Conservation (phyloP, 2,113 vertebrate species). For the Procavia capensis region DNA sequence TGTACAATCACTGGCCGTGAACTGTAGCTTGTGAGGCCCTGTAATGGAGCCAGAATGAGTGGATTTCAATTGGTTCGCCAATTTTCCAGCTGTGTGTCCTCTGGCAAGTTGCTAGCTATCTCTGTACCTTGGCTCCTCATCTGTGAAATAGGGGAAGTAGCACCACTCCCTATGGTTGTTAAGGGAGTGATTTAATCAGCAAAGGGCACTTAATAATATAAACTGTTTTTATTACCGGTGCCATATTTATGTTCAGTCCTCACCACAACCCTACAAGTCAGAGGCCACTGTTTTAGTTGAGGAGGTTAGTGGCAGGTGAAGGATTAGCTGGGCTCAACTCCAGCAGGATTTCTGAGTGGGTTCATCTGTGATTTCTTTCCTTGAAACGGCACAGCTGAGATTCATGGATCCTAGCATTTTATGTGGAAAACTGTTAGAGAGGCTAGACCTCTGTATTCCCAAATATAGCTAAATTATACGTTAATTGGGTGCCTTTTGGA, state of each 20-base stretch:
- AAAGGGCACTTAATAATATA: conserved; percentile 15
- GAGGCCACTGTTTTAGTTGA: neutral
- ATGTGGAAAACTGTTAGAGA: neutral
- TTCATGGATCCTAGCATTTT: neutral
- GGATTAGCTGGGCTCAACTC: neutral
- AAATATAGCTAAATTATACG: neutral
- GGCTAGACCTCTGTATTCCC: neutral
- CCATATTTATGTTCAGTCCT: neutral
- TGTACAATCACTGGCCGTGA: neutral
- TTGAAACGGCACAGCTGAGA: neutral
- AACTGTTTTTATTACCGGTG: neutral
- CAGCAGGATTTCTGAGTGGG: neutral
- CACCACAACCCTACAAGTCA: neutral
- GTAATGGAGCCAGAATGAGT: neutral
- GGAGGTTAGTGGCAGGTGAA: neutral
- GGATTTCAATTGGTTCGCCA: neutral
- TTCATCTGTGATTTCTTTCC: neutral
- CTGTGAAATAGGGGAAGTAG: neutral
- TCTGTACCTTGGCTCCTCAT: neutral
- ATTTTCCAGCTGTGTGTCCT: too few species aligned
- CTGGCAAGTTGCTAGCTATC: neutral
- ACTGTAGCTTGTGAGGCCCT: neutral
- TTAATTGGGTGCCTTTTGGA: too few species aligned
- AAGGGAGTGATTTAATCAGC: neutral
- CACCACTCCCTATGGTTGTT: neutral